Conservation (phyloP, 2,888 invertebrate genomes). For the Netelia fuscicornis region DNA sequence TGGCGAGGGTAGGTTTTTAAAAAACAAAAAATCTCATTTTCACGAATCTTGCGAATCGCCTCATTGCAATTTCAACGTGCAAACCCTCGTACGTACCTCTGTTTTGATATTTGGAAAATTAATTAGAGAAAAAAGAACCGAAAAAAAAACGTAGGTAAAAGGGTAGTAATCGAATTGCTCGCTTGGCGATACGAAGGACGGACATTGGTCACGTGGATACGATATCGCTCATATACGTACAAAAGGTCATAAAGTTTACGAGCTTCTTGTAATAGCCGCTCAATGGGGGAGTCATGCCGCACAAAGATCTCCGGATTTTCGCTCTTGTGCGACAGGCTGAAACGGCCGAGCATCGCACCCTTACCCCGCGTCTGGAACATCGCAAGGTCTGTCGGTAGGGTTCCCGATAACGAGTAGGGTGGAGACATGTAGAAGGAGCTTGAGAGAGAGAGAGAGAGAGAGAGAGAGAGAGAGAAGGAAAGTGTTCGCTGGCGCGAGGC, state of each 20-base stretch:
- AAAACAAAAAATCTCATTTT: too few relatives aligned
- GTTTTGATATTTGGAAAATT: neutral
- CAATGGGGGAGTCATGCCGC: conserved; percentile 17
- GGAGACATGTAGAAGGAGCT: neutral
- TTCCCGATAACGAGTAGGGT: neutral
- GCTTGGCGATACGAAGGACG: neutral
- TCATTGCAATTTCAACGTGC: neutral
- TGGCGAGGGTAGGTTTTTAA: too few relatives aligned
- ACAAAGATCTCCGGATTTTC: conserved; percentile 16
- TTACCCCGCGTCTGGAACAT: conserved; percentile 10
- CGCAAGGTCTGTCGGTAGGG: neutral
- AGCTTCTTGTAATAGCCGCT: conserved; percentile 56
- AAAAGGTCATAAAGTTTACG: conserved; percentile 54
- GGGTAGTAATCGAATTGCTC: neutral
- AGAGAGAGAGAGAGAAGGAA: conserved; percentile 7
- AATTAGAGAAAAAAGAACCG: conserved; percentile 7
- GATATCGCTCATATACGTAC: neutral
- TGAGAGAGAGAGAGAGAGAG: neutral
- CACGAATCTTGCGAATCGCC: too few relatives aligned
- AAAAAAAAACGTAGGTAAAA: conserved; percentile 18
- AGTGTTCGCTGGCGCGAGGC: conserved; percentile 23
- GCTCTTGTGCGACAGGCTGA: conserved; percentile 41
- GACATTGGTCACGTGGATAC: neutral
- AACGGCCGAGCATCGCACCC: conserved; percentile 15
- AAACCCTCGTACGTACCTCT: neutral